Evolutionary conservation across 35 echinoderm and acorn worm genomes (phyloP).

Genomic region (Apostichopus californicus): DNA sequence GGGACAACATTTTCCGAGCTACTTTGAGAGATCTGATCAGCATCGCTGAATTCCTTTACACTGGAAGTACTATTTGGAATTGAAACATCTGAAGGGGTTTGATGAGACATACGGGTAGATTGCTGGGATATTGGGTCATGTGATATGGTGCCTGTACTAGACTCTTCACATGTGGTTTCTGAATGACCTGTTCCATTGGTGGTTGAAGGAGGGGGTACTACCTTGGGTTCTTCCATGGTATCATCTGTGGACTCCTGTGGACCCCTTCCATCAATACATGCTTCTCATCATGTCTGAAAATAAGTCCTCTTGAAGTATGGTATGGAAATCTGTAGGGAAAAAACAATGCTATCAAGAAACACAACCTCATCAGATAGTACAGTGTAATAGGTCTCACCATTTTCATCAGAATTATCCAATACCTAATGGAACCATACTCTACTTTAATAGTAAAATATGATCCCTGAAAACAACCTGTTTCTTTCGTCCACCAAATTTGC

Average conservation of each 20-base stretch:
- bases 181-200: neutral
- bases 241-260: neutral
- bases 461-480: too few species aligned
- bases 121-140: neutral
- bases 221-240: neutral
- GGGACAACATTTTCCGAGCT: neutral
- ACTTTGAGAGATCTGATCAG: neutral
- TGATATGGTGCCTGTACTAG: neutral
- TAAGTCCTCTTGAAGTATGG: too few species aligned
- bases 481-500: too few species aligned
- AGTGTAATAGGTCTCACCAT: too few species aligned
- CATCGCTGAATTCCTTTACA: neutral
- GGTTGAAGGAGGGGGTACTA: neutral
- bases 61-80: neutral
- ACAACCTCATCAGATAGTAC: too few species aligned
- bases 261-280: too few species aligned
- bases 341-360: too few species aligned
- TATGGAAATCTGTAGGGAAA: too few species aligned
- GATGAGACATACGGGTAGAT: neutral
- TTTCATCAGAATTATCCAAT: too few species aligned
- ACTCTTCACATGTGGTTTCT: constrained; percentile 1
- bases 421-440: too few species aligned
- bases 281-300: too few species aligned
- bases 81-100: neutral
- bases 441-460: too few species aligned